A percentile compares a stretch with the other conserved stretches of the same genome.
These are phyloP conservation scores for Crossocerus cetratus DNA, from an alignment of 2,888 invertebrate genomes.

Conservation along the genomic window DNA sequence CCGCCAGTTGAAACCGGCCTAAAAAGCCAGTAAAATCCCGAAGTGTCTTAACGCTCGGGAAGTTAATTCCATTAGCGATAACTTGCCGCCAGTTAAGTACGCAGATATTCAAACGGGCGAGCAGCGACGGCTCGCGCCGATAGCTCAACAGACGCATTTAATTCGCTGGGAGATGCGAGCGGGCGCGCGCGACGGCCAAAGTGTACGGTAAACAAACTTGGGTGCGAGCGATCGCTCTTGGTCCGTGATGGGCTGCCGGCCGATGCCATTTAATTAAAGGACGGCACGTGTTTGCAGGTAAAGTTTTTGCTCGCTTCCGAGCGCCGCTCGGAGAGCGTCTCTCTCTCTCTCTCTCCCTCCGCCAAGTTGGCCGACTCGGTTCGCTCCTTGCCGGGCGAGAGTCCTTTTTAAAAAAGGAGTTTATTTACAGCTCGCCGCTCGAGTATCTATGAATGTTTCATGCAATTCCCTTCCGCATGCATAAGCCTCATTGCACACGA, in stretches of 20 bases:
- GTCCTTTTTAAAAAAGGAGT: slow-evolving; percentile 15
- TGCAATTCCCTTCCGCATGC: slow-evolving; percentile 53
- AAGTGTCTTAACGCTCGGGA: slow-evolving; percentile 3
- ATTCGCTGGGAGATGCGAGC: slow-evolving; percentile 40
- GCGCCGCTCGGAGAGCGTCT: slow-evolving; percentile 28
- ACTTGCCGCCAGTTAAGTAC: no score
- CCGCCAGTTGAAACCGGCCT: no score
- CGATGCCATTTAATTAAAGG: slow-evolving; percentile 54
- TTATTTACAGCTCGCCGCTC: slow-evolving; percentile 8
- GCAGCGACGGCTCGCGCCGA: slow-evolving; percentile 13
- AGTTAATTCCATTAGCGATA: slow-evolving; percentile 4
- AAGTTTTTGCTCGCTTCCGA: slow-evolving; percentile 23
- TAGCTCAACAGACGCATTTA: slow-evolving; percentile 38
- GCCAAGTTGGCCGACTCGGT: not conserved
- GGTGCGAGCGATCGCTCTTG: slow-evolving; percentile 33
- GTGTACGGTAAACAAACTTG: slow-evolving; percentile 43
- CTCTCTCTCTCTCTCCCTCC: not conserved
- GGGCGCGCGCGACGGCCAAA: slow-evolving; percentile 17
- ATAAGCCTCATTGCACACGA: slow-evolving; percentile 20
- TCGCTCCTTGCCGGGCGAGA: not conserved
- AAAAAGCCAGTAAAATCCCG: no score
- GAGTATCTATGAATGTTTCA: slow-evolving; percentile 51
- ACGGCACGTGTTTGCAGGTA: slow-evolving; percentile 42
- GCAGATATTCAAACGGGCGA: no score
- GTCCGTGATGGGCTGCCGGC: not conserved